Evolutionary conservation across 1,140 invertebrate species (phyloP).

Genomic region (Gonioctena quinquepunctata): DNA sequence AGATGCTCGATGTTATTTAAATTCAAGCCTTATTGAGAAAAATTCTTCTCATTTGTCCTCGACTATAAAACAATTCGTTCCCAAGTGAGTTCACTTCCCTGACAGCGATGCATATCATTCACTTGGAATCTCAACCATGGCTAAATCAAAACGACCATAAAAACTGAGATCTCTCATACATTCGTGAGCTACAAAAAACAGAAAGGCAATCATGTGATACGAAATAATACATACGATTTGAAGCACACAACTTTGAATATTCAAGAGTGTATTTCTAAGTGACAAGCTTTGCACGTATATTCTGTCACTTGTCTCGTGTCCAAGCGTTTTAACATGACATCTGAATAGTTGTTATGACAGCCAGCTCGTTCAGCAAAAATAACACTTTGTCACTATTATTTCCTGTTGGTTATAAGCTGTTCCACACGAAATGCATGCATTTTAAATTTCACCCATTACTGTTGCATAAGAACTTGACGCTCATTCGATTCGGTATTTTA

Average conservation of each 20-base stretch:
- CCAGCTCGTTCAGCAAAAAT: slow-evolving; percentile 38
- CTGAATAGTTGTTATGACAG: slow-evolving; percentile 42
- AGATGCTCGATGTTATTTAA: no score
- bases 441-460: slow-evolving; percentile 4
- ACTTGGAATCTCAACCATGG: neutral
- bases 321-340: slow-evolving; percentile 39
- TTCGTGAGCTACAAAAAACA: neutral
- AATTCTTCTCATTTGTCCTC: no score
- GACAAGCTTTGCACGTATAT: slow-evolving; percentile 41
- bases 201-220: slow-evolving; percentile 10
- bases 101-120: neutral
- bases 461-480: slow-evolving; percentile 1
- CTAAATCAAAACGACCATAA: neutral
- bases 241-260: slow-evolving; percentile 31
- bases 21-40: no score
- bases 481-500: neutral
- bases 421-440: slow-evolving; percentile 10
- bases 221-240: slow-evolving; percentile 15
- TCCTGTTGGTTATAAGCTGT: slow-evolving; percentile 26
- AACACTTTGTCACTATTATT: slow-evolving; percentile 44
- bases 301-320: slow-evolving; percentile 41
- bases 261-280: slow-evolving; percentile 41
- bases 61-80: neutral
- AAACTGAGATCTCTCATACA: neutral
- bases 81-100: neutral